These are phyloP conservation scores for Rattus norvegicus DNA, from an alignment of 2,113 vertebrate genomes.

Conservation along the genomic window GRCr8 NC_086022.1:20092501-20093000, in stretches of 20 bases:
- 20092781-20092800: neutral
- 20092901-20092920: neutral
- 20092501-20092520: neutral
- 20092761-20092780: neutral
- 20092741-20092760: neutral
- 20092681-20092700: neutral
- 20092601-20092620: neutral
- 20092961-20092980: neutral
- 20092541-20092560: neutral
- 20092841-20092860: neutral
- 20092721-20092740: neutral
- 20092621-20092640: neutral
- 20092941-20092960: neutral
- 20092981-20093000: neutral
- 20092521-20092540: neutral
- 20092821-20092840: conserved; percentile 3
- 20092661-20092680: neutral
- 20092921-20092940: too few relatives aligned
- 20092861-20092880: neutral
- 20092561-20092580: neutral
- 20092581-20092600: neutral
- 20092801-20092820: neutral
- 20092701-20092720: neutral
- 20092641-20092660: neutral
- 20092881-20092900: neutral